phyloP scores from a whole-genome alignment of 2,113 vertebrate species.

The Stercorarius parasiticus region DNA sequence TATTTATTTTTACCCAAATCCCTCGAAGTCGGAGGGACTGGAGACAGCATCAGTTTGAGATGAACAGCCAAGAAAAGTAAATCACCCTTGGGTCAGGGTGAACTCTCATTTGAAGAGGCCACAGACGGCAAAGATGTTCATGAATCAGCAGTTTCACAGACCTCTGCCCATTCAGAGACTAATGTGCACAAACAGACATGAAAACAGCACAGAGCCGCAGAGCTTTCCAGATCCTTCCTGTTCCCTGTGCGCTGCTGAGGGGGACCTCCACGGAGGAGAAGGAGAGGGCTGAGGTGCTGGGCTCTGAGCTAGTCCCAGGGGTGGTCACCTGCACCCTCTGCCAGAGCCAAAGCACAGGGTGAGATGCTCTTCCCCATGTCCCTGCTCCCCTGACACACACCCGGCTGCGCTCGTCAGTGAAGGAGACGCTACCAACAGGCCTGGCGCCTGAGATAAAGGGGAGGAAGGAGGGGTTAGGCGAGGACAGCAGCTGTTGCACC shows the following conservation, averaged over 20 bases:
- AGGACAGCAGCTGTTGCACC: not conserved
- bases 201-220: not conserved
- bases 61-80: conserved; percentile 38
- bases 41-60: conserved; percentile 15
- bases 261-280: not conserved
- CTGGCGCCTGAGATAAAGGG: not conserved
- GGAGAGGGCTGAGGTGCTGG: not conserved
- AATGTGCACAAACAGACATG: not conserved
- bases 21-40: not conserved
- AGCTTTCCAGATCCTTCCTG: not conserved
- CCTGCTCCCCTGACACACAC: not conserved
- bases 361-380: not conserved
- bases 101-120: conserved; percentile 18
- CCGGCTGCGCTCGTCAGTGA: not conserved
- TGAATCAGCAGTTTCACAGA: conserved; percentile 44
- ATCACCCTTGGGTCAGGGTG: conserved; percentile 3
- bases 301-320: not conserved
- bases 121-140: conserved; percentile 8
- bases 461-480: not conserved
- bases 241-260: not conserved
- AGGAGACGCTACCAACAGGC: not conserved
- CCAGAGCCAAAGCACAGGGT: not conserved
- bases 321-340: not conserved
- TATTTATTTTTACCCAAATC: conserved; percentile 14
- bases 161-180: conserved; percentile 5